phyloP scores from a whole-genome alignment of 2,113 vertebrate species.

The Hydrochoerus hydrochaeris region DNA sequence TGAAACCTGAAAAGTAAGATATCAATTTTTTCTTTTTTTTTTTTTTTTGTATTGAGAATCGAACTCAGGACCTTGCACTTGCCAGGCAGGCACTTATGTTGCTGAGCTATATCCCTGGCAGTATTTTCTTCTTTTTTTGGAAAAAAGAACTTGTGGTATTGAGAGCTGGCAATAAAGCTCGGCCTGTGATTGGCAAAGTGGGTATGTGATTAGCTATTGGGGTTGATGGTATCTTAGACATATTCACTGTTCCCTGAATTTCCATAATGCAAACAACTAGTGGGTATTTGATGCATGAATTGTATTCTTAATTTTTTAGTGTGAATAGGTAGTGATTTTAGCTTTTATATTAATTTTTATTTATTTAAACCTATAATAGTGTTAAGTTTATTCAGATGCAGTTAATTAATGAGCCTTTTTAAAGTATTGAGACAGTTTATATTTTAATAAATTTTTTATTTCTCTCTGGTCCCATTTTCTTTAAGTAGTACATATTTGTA shows the following conservation, averaged over 20 bases:
- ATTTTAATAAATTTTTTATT: conserved; percentile 6
- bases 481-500: neutral
- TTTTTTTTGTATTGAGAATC: neutral
- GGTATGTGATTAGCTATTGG: neutral
- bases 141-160: neutral
- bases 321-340: neutral
- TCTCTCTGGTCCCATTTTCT: neutral
- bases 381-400: neutral
- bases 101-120: no score
- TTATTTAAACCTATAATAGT: neutral
- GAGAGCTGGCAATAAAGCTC: neutral
- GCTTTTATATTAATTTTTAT: conserved; percentile 15
- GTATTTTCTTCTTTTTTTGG: neutral
- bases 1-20: neutral
- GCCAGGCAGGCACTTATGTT: no score
- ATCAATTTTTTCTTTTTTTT: neutral
- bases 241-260: neutral
- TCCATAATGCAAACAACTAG: neutral
- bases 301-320: neutral
- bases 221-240: neutral
- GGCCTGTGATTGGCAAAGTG: neutral
- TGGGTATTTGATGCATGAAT: neutral
- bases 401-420: neutral
- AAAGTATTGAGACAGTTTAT: neutral
- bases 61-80: no score